A percentile compares a stretch with the other conserved stretches of the same genome.
These are phyloP conservation scores for Gopherus evgoodei DNA, from an alignment of 2,113 vertebrate species.

Conservation along the genomic window DNA sequence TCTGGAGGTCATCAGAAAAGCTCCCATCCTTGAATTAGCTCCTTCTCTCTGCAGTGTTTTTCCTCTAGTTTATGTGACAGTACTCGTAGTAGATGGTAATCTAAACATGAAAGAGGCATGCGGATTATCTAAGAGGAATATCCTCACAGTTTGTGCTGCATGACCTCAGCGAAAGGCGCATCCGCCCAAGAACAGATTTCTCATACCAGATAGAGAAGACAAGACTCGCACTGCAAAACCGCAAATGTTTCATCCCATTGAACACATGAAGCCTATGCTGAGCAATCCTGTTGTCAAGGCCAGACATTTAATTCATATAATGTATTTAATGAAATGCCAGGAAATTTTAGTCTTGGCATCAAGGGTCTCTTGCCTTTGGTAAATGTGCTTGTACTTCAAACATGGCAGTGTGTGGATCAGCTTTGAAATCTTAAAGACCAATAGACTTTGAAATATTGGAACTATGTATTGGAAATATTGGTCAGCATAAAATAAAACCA, in stretches of 20 bases:
- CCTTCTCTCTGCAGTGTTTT: not conserved
- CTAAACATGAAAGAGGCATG: not conserved
- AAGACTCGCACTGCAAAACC: not conserved
- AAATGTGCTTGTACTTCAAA: conserved; percentile 31
- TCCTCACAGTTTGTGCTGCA: not conserved
- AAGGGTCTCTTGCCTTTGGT: conserved; percentile 38
- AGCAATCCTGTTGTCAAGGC: conserved; percentile 16
- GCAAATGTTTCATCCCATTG: not conserved
- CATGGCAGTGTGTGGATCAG: conserved; percentile 30
- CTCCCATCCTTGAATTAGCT: conserved; percentile 9
- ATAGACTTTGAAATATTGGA: not conserved
- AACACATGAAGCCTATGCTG: conserved; percentile 35
- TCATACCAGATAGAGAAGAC: not conserved
- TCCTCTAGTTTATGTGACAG: not conserved
- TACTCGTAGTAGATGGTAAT: not conserved
- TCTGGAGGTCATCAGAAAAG: not conserved
- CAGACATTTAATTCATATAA: conserved; percentile 50
- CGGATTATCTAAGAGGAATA: not conserved
- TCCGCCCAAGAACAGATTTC: not conserved
- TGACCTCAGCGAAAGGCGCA: not conserved
- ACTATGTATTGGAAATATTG: not conserved
- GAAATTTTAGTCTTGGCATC: not conserved
- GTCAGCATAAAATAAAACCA: not conserved
- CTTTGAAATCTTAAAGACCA: conserved; percentile 42
- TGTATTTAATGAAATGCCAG: conserved; percentile 40